Base-by-base conservation (phyloP, 1,140 invertebrate genomes). In the Papilio helenus region DNA sequence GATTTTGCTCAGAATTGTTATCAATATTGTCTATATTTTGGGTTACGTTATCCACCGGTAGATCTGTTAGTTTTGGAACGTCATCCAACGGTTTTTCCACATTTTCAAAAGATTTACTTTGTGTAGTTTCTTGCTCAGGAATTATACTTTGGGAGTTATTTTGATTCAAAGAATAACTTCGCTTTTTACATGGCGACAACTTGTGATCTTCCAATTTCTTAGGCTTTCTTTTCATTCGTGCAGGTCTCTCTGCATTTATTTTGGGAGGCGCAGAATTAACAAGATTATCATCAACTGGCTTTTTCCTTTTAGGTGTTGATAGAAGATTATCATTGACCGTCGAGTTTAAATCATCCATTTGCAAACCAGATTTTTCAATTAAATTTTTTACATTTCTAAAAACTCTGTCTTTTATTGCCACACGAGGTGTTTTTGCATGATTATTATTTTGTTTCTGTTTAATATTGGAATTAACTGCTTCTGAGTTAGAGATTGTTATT, bases 131-230 rank as follows among this genome's bases (percentile, higher is more conserved):
- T 18, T 76, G 34, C 46, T 68, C 77, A 23, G 23, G 26, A 16
- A 44, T 72, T 68, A 46, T 51, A 55, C 51, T 79, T 78, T 79
- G 65, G 0, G 80, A 82, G 77, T 86, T 81, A 80, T 34, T 83
- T 80, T 81, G 82, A 77, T 80, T 79, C 44, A 65, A 18, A n/a
- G 88, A 91, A 72, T 80, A 39, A 20, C 89, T 84, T 76, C 83
- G 82, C 81, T 87, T 92, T 79, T 89, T 93, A 65, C 87, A n/a
- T 73, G 81, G 73, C 74, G 87, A 86, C 42, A 90, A 14, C 84
- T 89, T 58, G 39, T 87, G 72, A 72, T 95, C 89, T 34, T 90
- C 90, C 84, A 93, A 94, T 82, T 95, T 95, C 79, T 93, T 95
- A 39, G 94, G 94, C 85, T 90, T 92, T 84, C 90, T 90, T 86